A percentile compares a stretch with the other conserved stretches of the same genome.
phyloP scores from a whole-genome alignment of 1,140 invertebrate genomes.

The Augochlora pura region DNA sequence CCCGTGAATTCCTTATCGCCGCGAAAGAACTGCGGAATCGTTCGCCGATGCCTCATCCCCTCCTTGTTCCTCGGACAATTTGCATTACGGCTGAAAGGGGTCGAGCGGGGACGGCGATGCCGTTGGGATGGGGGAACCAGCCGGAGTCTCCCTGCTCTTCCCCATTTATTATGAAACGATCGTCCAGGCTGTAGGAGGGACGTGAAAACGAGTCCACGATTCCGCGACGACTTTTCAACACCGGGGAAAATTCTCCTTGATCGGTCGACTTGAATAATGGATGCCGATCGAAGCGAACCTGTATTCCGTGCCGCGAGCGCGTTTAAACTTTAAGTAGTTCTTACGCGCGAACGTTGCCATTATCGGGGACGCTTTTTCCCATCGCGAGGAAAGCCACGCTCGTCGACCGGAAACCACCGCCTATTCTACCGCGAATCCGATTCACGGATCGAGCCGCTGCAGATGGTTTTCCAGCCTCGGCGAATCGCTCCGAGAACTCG shows the following conservation, averaged over 20 bases:
- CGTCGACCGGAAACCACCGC: neutral
- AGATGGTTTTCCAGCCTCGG: neutral
- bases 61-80: constrained; percentile 27
- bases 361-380: neutral
- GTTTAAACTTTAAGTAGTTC: constrained; percentile 60
- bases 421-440: constrained; percentile 1
- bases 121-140: neutral
- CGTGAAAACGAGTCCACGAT: neutral
- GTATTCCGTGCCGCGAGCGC: constrained; percentile 49
- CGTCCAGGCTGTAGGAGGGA: neutral
- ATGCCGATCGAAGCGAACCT: constrained; percentile 53
- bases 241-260: constrained; percentile 53
- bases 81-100: neutral
- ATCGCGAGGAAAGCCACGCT: neutral
- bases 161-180: constrained; percentile 61
- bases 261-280: constrained; percentile 67
- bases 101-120: neutral
- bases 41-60: no score
- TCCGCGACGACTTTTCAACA: constrained; percentile 37
- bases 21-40: constrained; percentile 2
- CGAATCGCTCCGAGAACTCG: constrained; percentile 25
- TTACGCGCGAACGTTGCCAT: constrained; percentile 42
- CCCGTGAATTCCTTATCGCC: constrained; percentile 60
- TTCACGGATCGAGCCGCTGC: neutral
- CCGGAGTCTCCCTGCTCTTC: neutral